Evolutionary conservation across 2,888 invertebrate genomes (phyloP), one percentile per base, ranked within the genome.

Genomic region (Melangyna quadrimaculata): DNA sequence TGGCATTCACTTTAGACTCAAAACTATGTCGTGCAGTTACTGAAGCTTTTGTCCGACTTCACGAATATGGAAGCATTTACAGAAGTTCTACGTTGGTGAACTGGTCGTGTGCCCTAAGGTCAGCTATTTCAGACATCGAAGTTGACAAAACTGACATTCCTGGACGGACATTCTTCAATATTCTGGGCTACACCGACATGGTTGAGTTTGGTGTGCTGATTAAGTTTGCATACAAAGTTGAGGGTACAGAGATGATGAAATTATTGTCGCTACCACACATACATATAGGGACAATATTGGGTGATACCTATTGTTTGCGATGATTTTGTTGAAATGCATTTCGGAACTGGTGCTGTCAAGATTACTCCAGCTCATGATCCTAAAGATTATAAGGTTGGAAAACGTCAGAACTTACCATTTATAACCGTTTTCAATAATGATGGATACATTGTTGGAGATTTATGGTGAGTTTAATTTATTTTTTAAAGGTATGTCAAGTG

Each of bases 81-180:
- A 94, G 99, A 17, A 97, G 97, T 67, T 98, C 98, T 89, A 94
- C 98, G 48, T 94, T 99, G 9, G 99, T 99, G 4, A 99, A 99
- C 93, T 99, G 99, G 99, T 99, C 98, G 0, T 99, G 99, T 90
- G 94, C 97, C 0, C 93, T 99, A 14, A 97, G 98, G 90, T 99
- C 98, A 65, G 99, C 99, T 9, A 99, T 99, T 88, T 99, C 99
- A 0, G 99, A 99, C 91, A 99, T 99, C 88, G 99, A 99, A 93
- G 98, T 99, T 3, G 99, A 99, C 91, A 99, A 99, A 93, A 92
- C 96, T 48, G 98, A 99, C 90, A 92, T 99, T 45, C 91, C 95
- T 3, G 98, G 98, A 0, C 93, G 96, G 65, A 99, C 98, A 0
- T 91, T 97, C 88, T 91, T 99, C 59, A 90, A 95, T 27, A 98